Evolutionary conservation across 2,888 invertebrate species (phyloP).

Genomic region (Troilus luridus): DNA sequence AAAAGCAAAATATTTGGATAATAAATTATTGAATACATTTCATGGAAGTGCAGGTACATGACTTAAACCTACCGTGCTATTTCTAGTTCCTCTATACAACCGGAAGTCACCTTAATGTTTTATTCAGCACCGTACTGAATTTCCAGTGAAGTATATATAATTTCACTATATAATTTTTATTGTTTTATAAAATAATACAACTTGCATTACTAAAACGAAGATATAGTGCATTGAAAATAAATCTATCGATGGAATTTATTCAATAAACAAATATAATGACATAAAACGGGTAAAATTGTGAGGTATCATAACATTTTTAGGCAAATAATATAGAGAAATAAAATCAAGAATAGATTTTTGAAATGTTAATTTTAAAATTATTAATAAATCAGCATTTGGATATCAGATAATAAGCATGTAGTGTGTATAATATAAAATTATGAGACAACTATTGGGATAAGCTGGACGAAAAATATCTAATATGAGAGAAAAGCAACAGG

Average conservation of each 20-base stretch:
- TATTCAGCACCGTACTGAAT: neutral
- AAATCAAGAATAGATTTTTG: neutral
- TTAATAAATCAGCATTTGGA: neutral
- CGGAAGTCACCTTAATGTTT: neutral
- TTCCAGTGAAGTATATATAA: neutral
- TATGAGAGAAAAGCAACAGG: slow-evolving; percentile 47
- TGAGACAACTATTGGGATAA: neutral
- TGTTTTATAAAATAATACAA: neutral
- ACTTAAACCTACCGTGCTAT: neutral
- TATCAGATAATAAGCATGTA: neutral
- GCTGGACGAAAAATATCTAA: neutral
- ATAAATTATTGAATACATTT: neutral
- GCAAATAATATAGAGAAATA: neutral
- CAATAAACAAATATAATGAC: neutral
- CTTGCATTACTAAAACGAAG: neutral
- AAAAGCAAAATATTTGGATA: too few relatives aligned
- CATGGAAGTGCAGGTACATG: neutral
- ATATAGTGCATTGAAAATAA: neutral
- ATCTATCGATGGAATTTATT: neutral
- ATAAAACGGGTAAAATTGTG: neutral
- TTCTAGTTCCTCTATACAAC: neutral
- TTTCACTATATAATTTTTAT: neutral
- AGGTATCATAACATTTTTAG: neutral
- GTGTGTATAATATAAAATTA: neutral
- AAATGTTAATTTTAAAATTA: neutral